phyloP scores from a whole-genome alignment of 2,797 vertebrate species.

The Trematomus bernacchii region DNA sequence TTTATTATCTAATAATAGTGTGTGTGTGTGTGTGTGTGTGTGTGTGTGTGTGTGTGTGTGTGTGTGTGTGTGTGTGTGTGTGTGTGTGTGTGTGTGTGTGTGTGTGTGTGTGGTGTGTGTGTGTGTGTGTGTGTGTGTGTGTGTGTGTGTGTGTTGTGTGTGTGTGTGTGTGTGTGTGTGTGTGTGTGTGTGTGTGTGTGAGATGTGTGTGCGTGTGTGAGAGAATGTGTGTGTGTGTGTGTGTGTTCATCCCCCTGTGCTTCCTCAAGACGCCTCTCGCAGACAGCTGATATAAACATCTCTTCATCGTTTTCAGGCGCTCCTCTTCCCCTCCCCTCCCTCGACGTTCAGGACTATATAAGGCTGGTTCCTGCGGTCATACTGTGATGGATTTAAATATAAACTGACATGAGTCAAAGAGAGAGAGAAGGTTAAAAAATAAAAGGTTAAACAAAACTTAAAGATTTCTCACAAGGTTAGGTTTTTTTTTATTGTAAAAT shows the following conservation, averaged over 20 bases:
- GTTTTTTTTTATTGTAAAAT: too few relatives aligned
- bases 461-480: too few relatives aligned
- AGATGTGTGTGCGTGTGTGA: conserved; percentile 21
- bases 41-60: conserved; percentile 17
- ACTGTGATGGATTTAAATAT: conserved; percentile 23
- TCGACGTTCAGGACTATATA: conserved; percentile 62
- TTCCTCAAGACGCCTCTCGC: conserved; percentile 56
- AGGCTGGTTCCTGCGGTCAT: conserved; percentile 51
- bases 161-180: conserved; percentile 8
- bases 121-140: conserved; percentile 22
- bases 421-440: not conserved
- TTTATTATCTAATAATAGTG: too few relatives aligned
- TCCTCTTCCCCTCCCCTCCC: conserved; percentile 21
- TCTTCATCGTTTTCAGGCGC: conserved; percentile 21
- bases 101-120: conserved; percentile 10
- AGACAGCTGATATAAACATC: conserved; percentile 77
- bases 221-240: conserved; percentile 4
- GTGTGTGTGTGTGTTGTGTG: conserved; percentile 5
- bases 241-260: conserved; percentile 55
- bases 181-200: conserved; percentile 11
- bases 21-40: conserved; percentile 18
- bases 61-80: conserved; percentile 21
- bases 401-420: not conserved
- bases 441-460: too few relatives aligned
- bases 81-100: conserved; percentile 15